Evolutionary conservation across 2,888 invertebrate species (phyloP), one percentile per base, ranked within the genome.

Genomic region (Spodoptera littoralis): DNA sequence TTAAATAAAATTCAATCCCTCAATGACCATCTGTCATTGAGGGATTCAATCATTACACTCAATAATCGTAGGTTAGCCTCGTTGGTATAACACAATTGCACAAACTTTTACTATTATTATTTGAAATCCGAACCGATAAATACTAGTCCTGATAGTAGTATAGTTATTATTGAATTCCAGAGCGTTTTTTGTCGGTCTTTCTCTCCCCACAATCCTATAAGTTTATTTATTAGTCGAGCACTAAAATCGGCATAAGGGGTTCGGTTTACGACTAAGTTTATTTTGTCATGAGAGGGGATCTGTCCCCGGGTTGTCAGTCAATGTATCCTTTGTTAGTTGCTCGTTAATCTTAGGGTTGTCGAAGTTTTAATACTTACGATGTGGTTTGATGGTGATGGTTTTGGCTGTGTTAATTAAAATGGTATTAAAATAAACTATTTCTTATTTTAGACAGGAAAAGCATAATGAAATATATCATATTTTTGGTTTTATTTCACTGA

Each of bases 21-120:
- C n/a, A n/a, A n/a, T n/a, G n/a, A n/a, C n/a, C n/a, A 94, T 93
- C 93, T 94, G 93, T 93, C 93, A 90, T 84, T 87, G 88, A 85
- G 87, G 88, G 87, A 85, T 88, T 86, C 89, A 88, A 89, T 90
- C 88, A 87, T 79, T 75, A 84, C 80, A 81, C 85, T 88, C 87
- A 80, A 88, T 91, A 89, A 92, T 90, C 83, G 86, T 87, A 85
- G 86, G 88, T 89, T 90, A 84, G 83, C 84, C 81, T 80, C 81
- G 78, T 70, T 70, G 61, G 74, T 70, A 76, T 70, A 65, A 79
- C 76, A 77, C 84, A 83, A 90, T 90, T 87, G 88, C 86, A 83
- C 87, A 84, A 89, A 87, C 83, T 83, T 80, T 79, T 77, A 76
- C 83, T 88, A 79, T 85, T 88, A 86, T 90, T 90, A 85, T 88